Conservation (phyloP, 1,140 invertebrate genomes). For the Uloborus diversus region DNA sequence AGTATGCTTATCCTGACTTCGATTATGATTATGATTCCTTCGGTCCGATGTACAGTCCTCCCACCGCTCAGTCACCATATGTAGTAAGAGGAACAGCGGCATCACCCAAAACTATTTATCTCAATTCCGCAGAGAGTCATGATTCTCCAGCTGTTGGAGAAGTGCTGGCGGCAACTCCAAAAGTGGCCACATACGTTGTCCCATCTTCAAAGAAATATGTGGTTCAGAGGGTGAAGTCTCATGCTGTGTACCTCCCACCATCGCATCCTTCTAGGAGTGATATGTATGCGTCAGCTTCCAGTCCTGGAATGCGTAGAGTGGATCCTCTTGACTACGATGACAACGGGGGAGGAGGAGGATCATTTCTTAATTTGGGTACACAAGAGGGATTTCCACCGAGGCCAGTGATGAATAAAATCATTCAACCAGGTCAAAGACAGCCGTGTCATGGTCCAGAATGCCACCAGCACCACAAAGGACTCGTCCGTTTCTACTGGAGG, state of each 20-base stretch:
- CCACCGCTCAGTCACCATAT: background rate
- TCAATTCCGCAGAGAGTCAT: background rate
- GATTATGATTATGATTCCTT: conserved; percentile 42
- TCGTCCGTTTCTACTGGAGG: conserved; percentile 51
- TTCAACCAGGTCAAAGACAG: conserved; percentile 9
- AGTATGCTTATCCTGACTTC: conserved; percentile 6
- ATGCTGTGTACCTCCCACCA: conserved; percentile 13
- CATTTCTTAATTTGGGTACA: conserved; percentile 14
- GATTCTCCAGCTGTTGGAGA: background rate
- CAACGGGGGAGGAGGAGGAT: background rate
- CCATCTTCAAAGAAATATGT: conserved; percentile 32
- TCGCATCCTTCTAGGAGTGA: background rate
- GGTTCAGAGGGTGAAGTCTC: conserved; percentile 23
- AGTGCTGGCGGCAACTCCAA: conserved; percentile 17
- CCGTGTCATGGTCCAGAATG: conserved; percentile 54
- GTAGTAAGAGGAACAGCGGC: background rate
- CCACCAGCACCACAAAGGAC: conserved; percentile 50
- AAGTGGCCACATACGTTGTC: conserved; percentile 38
- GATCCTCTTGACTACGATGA: conserved; percentile 48
- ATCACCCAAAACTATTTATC: background rate
- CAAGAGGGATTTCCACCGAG: conserved; percentile 37
- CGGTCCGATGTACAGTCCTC: background rate
- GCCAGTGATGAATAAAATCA: conserved; percentile 40
- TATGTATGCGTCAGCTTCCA: background rate
- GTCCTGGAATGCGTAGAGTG: background rate